Conservation (phyloP, 2,888 invertebrate species). For the Drosophila fulvimacula region DNA sequence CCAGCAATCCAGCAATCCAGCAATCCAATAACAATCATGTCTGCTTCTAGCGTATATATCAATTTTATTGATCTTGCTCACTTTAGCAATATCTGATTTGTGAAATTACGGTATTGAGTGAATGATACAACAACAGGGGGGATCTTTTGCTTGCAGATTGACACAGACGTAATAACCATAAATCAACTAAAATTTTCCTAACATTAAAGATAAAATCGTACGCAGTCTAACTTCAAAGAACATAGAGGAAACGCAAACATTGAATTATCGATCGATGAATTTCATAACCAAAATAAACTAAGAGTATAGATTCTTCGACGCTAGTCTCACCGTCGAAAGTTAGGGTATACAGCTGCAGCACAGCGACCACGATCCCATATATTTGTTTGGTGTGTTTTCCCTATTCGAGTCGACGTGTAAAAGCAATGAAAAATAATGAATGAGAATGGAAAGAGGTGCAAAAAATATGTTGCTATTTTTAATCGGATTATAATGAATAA, state of each 20-base stretch:
- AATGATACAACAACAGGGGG: slow-evolving; percentile 11
- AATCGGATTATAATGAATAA: slow-evolving; percentile 80
- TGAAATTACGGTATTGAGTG: slow-evolving; percentile 19
- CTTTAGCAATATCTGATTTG: slow-evolving; percentile 22
- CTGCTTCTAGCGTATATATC: slow-evolving; percentile 29
- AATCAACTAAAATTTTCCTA: slow-evolving; percentile 3
- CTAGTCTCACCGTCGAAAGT: not conserved
- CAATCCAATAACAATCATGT: slow-evolving; percentile 24
- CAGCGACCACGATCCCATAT: not conserved
- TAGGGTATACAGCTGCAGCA: slow-evolving; percentile 27
- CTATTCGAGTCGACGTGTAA: slow-evolving; percentile 28
- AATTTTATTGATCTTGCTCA: slow-evolving; percentile 19
- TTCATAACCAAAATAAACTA: not conserved
- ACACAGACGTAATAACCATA: not conserved
- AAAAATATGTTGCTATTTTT: slow-evolving; percentile 68
- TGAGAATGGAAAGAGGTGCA: slow-evolving; percentile 37
- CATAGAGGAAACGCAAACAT: not conserved
- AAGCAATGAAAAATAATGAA: slow-evolving; percentile 45
- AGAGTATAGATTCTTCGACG: not conserved
- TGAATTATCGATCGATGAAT: not conserved
- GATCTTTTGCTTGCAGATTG: not conserved
- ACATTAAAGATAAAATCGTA: slow-evolving; percentile 7
- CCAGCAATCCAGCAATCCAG: slow-evolving; percentile 1
- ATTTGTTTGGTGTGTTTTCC: slow-evolving; percentile 29
- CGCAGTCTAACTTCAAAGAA: not conserved